A percentile compares a stretch with the other conserved stretches of the same genome.
These are phyloP conservation scores for Caenorhabditis sp. DNA, from an alignment of 2,888 invertebrate genomes.

Conservation along the genomic window DNA sequence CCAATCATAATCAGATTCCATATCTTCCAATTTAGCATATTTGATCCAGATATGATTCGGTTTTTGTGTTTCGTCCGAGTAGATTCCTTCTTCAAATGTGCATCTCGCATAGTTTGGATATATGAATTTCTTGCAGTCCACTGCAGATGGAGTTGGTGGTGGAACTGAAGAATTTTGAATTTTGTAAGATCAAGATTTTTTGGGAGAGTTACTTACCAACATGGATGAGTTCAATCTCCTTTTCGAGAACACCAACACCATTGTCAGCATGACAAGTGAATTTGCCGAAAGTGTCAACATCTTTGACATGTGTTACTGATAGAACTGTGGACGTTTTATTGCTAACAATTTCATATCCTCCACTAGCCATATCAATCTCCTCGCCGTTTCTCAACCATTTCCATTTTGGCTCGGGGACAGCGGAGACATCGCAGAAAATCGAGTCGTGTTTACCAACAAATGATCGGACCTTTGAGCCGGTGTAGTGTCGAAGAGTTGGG, in stretches of 20 bases:
- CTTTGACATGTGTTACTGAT: conserved; percentile 33
- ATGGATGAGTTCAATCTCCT: conserved; percentile 45
- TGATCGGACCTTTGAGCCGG: conserved; percentile 40
- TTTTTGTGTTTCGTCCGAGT: conserved; percentile 19
- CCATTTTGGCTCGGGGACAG: conserved; percentile 56
- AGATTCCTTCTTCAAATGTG: conserved; percentile 35
- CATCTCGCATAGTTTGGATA: conserved; percentile 58
- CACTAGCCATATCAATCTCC: conserved; percentile 55
- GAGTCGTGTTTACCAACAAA: conserved; percentile 44
- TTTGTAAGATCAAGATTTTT: background rate
- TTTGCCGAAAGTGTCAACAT: conserved; percentile 44
- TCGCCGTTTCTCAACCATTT: conserved; percentile 49
- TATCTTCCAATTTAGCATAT: conserved; percentile 39
- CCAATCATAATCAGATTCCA: conserved; percentile 46
- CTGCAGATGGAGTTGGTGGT: conserved; percentile 43
- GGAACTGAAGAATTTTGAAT: conserved; percentile 35
- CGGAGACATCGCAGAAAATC: conserved; percentile 54
- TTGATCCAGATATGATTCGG: conserved; percentile 40
- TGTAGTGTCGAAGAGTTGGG: conserved; percentile 42
- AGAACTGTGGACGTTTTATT: conserved; percentile 31
- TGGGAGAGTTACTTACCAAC: conserved; percentile 41
- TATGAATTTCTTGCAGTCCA: conserved; percentile 49
- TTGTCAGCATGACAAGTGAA: conserved; percentile 59
- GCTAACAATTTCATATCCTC: conserved; percentile 39
- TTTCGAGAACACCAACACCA: conserved; percentile 49